A percentile compares a stretch with the other conserved stretches of the same genome.
Evolutionary conservation across 2,888 invertebrate genomes (phyloP).

Genomic region (Erpobdella octoculata): DNA sequence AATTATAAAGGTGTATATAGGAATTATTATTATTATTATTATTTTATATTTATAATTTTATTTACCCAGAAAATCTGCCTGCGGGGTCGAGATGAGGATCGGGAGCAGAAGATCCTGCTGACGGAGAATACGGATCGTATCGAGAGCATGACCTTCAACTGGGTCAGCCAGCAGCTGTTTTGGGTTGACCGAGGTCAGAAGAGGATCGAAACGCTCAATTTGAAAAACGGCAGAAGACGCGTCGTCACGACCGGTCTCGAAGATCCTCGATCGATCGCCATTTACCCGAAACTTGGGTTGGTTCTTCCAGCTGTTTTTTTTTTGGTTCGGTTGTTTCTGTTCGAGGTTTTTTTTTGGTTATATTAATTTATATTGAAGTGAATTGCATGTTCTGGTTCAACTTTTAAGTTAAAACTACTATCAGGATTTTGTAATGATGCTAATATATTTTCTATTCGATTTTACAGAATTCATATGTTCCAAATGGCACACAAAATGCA

Average conservation of each 20-base stretch:
- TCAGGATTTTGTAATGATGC: too few relatives aligned
- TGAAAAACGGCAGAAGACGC: conserved; percentile 42
- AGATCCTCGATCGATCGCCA: conserved; percentile 16
- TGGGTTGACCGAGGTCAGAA: conserved; percentile 72
- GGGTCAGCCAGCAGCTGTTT: conserved; percentile 76
- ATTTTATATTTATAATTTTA: too few relatives aligned
- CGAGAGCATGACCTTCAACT: conserved; percentile 81
- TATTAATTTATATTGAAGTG: neutral
- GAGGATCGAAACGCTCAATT: conserved; percentile 73
- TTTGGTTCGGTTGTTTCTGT: neutral
- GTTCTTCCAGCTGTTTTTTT: neutral
- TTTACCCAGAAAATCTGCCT: conserved; percentile 57
- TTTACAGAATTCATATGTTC: too few relatives aligned
- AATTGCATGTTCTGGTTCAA: neutral
- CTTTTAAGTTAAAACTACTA: too few relatives aligned
- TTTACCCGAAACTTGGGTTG: conserved; percentile 12
- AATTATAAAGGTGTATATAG: too few relatives aligned
- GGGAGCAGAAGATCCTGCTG: conserved; percentile 60
- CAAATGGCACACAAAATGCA: neutral
- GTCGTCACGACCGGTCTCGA: neutral
- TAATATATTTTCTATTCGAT: too few relatives aligned
- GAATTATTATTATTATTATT: too few relatives aligned
- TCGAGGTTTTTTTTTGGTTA: neutral
- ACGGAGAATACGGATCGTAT: conserved; percentile 69
- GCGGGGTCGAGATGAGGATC: conserved; percentile 60